A percentile compares a stretch with the other conserved stretches of the same genome.
Conservation (phyloP, 1,140 invertebrate genomes). For the Drosophila littoralis region DNA sequence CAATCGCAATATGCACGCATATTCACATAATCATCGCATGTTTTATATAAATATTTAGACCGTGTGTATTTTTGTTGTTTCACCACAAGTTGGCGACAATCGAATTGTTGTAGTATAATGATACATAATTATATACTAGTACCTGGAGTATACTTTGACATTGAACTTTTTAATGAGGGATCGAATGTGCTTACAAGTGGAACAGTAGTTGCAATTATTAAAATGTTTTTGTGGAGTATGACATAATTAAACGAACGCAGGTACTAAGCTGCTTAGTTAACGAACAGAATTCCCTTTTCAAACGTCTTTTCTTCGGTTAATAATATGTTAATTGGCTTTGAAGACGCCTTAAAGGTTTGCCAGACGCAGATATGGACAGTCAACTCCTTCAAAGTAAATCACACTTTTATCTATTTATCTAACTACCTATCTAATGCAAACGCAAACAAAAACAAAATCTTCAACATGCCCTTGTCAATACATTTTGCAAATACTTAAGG, state of each 20-base stretch:
- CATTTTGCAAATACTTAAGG: not conserved
- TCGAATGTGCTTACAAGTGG: not conserved
- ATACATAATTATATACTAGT: conserved; percentile 34
- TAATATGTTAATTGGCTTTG: too few species aligned
- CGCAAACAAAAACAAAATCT: conserved; percentile 24
- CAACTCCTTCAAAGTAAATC: not conserved
- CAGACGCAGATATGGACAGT: not conserved
- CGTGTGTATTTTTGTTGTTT: not conserved
- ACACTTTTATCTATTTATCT: not conserved
- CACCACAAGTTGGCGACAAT: not conserved
- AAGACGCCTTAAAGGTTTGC: not conserved
- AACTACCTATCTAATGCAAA: not conserved
- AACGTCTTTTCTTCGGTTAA: too few species aligned
- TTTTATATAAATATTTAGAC: not conserved
- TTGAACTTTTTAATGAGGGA: conserved; percentile 24
- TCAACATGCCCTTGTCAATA: not conserved
- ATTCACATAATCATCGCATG: not conserved
- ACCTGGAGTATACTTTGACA: conserved; percentile 47
- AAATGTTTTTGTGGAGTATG: not conserved
- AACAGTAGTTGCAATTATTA: not conserved
- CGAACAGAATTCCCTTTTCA: too few species aligned
- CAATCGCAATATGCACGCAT: not conserved
- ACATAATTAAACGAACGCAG: not conserved
- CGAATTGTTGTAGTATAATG: conserved; percentile 9
- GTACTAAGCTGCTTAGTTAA: too few species aligned